A percentile compares a stretch with the other conserved stretches of the same genome.
Evolutionary conservation across 1,140 invertebrate genomes (phyloP).

Genomic region (Orchesella cincta): DNA sequence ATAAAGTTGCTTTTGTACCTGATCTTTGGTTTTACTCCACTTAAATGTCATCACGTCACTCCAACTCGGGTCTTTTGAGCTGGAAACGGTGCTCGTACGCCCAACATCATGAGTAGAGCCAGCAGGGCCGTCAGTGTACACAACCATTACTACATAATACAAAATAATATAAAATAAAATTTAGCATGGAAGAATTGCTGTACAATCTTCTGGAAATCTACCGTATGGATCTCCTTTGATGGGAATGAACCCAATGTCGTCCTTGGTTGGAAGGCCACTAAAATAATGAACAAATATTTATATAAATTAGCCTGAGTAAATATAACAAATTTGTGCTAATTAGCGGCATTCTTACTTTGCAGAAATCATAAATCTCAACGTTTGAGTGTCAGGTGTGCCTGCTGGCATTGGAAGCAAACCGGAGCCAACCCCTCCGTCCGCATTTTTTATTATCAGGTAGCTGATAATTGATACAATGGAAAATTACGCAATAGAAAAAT

Average conservation of each 20-base stretch:
- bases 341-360: too few relatives aligned
- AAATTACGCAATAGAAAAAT: background rate
- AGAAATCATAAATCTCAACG: slow-evolving; percentile 33
- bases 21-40: slow-evolving; percentile 33
- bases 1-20: slow-evolving; percentile 2
- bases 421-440: background rate
- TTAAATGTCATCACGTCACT: slow-evolving; percentile 26
- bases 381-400: slow-evolving; percentile 28
- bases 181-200: too few relatives aligned
- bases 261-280: slow-evolving; percentile 36
- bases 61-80: slow-evolving; percentile 31
- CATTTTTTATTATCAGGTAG: background rate
- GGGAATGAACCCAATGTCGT: slow-evolving; percentile 38
- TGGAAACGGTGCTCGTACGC: slow-evolving; percentile 30
- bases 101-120: slow-evolving; percentile 28
- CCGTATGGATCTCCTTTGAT: slow-evolving; percentile 37
- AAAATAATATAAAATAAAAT: background rate
- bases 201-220: too few relatives aligned
- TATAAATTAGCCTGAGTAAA: too few relatives aligned
- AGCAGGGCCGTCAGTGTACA: slow-evolving; percentile 12
- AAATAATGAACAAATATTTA: too few relatives aligned
- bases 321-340: too few relatives aligned
- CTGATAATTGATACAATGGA: background rate
- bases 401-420: slow-evolving; percentile 30
- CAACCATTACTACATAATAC: slow-evolving; percentile 24